These are phyloP conservation scores for Phrynocephalus vlangalii DNA, from an alignment of 2,797 vertebrate genomes.

Conservation along the genomic window DNA sequence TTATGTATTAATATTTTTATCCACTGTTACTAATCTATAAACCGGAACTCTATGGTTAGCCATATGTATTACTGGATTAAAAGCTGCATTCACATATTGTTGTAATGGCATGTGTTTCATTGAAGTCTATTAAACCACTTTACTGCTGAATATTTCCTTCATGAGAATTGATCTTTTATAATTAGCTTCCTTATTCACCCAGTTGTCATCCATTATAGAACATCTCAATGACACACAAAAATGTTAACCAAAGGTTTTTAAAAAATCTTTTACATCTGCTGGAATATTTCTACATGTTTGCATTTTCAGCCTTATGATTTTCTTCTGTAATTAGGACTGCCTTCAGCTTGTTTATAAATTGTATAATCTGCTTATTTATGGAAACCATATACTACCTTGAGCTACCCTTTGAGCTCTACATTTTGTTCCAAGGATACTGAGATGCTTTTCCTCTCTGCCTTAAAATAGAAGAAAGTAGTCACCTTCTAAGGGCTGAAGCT, in stretches of 20 bases:
- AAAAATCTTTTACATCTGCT: background rate
- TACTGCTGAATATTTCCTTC: background rate
- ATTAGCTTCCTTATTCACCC: background rate
- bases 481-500: background rate
- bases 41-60: background rate
- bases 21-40: background rate
- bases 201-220: background rate
- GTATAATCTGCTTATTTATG: slow-evolving; percentile 17
- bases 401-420: background rate
- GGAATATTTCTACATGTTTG: background rate
- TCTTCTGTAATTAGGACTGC: slow-evolving; percentile 3
- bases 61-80: no score
- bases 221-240: background rate
- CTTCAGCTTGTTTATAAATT: slow-evolving; percentile 14
- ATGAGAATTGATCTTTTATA: background rate
- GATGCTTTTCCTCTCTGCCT: background rate
- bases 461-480: slow-evolving; percentile 16
- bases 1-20: background rate
- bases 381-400: slow-evolving; percentile 4
- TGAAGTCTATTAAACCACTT: background rate
- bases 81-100: background rate
- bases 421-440: slow-evolving; percentile 6
- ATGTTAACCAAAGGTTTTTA: background rate
- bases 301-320: background rate
- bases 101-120: background rate